Evolutionary conservation across 2,888 invertebrate species (phyloP).

Genomic region (Dasypolia templi): DNA sequence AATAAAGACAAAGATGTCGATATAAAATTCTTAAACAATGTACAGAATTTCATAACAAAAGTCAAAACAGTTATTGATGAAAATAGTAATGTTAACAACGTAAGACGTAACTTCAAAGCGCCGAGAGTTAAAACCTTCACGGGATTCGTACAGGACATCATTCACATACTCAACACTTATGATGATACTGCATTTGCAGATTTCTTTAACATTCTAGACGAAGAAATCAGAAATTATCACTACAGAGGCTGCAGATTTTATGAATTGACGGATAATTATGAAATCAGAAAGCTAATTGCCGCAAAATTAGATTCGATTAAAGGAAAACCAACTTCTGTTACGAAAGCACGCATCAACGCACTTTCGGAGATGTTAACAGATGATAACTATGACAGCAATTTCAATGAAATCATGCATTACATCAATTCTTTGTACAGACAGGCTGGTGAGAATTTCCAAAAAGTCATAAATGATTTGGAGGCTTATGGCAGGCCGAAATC

Average conservation of each 20-base stretch:
- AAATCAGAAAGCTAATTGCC: constrained; percentile 65
- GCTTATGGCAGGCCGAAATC: constrained; percentile 61
- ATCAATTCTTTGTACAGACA: constrained; percentile 74
- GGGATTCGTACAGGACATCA: constrained; percentile 69
- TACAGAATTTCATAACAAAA: constrained; percentile 36
- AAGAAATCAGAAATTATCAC: constrained; percentile 74
- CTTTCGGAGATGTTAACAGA: constrained; percentile 51
- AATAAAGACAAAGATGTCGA: constrained; percentile 13
- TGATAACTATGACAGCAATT: constrained; percentile 44
- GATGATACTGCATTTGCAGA: constrained; percentile 72
- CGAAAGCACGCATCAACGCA: constrained; percentile 63
- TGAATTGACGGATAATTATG: constrained; percentile 66
- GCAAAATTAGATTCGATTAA: constrained; percentile 66
- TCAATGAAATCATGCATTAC: constrained; percentile 64
- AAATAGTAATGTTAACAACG: background rate
- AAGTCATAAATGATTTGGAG: constrained; percentile 68
- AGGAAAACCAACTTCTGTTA: constrained; percentile 48
- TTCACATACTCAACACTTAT: constrained; percentile 67
- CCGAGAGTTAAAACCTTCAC: constrained; percentile 64
- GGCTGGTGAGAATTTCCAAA: constrained; percentile 60
- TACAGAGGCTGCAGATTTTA: constrained; percentile 72
- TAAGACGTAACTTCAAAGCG: constrained; percentile 25
- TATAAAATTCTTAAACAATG: constrained; percentile 19
- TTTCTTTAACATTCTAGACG: constrained; percentile 63
- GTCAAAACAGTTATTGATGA: constrained; percentile 29